These are phyloP conservation scores for Phenganax subtilis DNA, from an alignment of 92 coral and sea anemone species.

Conservation along the genomic window DNA sequence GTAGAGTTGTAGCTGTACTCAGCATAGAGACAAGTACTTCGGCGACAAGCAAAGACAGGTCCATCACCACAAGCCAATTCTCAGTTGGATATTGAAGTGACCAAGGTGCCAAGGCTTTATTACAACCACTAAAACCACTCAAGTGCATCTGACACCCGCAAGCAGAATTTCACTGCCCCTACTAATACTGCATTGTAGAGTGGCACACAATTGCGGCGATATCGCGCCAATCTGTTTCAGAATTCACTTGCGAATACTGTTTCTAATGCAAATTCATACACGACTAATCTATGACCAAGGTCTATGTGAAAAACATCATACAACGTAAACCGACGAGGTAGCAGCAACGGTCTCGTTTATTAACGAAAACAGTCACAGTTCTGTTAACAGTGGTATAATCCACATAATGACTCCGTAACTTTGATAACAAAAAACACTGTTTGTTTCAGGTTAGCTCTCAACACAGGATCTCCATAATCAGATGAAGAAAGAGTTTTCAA, in stretches of 20 bases:
- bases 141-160: neutral
- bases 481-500: no score
- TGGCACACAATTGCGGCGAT: neutral
- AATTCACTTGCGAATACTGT: neutral
- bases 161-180: neutral
- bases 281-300: no score
- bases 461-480: no score
- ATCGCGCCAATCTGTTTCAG: neutral
- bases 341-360: neutral
- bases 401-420: no score
- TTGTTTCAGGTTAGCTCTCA: no score
- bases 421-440: no score
- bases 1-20: no score
- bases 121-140: constrained; percentile 1
- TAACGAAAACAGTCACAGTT: no score
- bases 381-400: no score
- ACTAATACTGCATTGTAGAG: neutral
- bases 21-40: no score
- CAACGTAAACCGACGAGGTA: neutral
- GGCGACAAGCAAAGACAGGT: constrained; percentile 9
- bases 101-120: neutral
- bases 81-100: neutral
- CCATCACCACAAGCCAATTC: constrained; percentile 11
- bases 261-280: neutral
- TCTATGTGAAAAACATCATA: neutral